Conservation (phyloP, 2,888 invertebrate species). For the Sepiola atlantica region DNA sequence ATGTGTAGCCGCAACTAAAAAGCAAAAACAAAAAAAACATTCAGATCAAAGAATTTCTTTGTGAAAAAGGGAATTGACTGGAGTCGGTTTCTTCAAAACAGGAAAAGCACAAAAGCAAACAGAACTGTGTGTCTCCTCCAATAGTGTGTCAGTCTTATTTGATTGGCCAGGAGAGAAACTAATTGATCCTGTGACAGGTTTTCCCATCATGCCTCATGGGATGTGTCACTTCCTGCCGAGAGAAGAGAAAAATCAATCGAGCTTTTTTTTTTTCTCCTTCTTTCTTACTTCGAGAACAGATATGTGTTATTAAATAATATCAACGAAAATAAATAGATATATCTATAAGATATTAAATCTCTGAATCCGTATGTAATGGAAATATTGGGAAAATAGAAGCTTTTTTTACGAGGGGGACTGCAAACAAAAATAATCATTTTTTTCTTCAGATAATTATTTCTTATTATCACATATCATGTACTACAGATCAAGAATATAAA, state of each 20-base stretch:
- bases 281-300: neutral
- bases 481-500: too few relatives aligned
- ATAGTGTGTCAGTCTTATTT: neutral
- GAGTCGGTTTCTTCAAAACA: neutral
- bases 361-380: neutral
- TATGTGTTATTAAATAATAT: neutral
- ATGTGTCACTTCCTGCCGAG: conserved; percentile 20
- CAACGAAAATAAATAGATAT: neutral
- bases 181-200: neutral
- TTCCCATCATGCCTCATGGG: neutral
- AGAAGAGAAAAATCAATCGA: neutral
- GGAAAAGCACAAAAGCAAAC: neutral
- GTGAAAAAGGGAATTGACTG: neutral
- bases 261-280: neutral
- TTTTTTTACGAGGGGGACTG: neutral
- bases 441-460: too few relatives aligned
- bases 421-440: too few relatives aligned
- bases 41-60: neutral
- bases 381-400: neutral
- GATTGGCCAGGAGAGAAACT: neutral
- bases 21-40: neutral
- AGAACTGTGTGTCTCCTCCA: neutral
- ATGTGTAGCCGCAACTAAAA: too few relatives aligned
- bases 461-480: too few relatives aligned
- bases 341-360: neutral